Base-by-base conservation (phyloP, 2,888 invertebrate genomes). In the Listrodromus nycthemerus region DNA sequence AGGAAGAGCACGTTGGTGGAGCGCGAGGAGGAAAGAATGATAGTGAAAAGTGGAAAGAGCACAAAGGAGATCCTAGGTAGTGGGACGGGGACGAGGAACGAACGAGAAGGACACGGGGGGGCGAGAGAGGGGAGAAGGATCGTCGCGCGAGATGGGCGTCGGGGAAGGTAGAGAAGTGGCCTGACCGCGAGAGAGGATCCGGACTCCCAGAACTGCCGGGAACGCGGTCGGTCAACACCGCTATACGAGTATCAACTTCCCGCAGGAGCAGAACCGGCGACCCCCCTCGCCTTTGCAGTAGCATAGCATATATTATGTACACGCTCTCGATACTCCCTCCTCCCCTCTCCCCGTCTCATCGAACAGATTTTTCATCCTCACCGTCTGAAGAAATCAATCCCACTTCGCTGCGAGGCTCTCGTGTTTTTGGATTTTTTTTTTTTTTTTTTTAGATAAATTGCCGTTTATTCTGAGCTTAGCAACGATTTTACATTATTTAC, bases 401-500 rank as follows among this genome's bases (percentile, higher is more conserved):
- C 13, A 21, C 30, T 4, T 10, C 0, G n/a, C 37, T 7, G 0
- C 37, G 55, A 70, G 19, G 1, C 3, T 37, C 21, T 65, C 37
- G 2, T 33, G 10, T 27, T 58, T 41, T 45, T 1, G n/a, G n/a
- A 1, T 71, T 55, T 37, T 0, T n/a, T 6, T 24, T 0, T 24
- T 55, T 61, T 61, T 7, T 61, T 58, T 37, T 63, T 37, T 69
- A 80, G 67, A 80, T 73, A 80, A 80, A 80, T 61, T 80, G 69
- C 67, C 66, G 52, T 74, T 82, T 78, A 82, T 82, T 82, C 58
- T 69, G 66, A 78, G 50, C 37, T 80, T 75, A 73, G 69, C 69
- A 69, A 80, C 69, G 80, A 73, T 75, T 67, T 67, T 80, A 80
- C 74, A 80, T 74, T 61, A 45, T 45, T 69, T n/a, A 61, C 61